These are phyloP conservation scores for Caenorhabditis sinica DNA, from an alignment of 2,888 invertebrate species.

Conservation along the genomic window DNA sequence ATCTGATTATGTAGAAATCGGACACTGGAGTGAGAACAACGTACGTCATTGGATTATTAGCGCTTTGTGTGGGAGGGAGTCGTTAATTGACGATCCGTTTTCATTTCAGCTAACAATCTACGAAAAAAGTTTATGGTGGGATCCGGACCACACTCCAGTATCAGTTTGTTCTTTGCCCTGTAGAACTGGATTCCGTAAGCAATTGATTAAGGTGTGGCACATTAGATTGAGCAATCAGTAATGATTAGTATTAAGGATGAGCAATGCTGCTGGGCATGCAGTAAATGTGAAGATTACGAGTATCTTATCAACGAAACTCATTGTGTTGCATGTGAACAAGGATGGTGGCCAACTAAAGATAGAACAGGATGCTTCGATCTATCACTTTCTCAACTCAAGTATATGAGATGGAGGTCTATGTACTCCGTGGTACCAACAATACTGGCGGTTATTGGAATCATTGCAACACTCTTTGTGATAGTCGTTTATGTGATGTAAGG, in stretches of 20 bases:
- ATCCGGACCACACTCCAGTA: slow-evolving; percentile 79
- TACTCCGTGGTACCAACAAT: slow-evolving; percentile 88
- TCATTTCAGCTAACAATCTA: slow-evolving; percentile 70
- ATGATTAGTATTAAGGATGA: slow-evolving; percentile 82
- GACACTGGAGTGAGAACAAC: slow-evolving; percentile 81
- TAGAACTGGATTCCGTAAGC: slow-evolving; percentile 84
- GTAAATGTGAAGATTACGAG: slow-evolving; percentile 81
- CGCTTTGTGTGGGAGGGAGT: background rate
- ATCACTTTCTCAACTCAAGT: slow-evolving; percentile 82
- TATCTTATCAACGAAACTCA: slow-evolving; percentile 81
- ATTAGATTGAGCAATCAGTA: background rate
- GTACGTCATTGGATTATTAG: slow-evolving; percentile 51
- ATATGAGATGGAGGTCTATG: slow-evolving; percentile 87
- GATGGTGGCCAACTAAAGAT: slow-evolving; percentile 75
- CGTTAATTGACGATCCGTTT: slow-evolving; percentile 11
- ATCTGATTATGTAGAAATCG: slow-evolving; percentile 82
- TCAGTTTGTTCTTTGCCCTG: slow-evolving; percentile 85
- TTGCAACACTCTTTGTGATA: slow-evolving; percentile 87
- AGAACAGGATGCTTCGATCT: slow-evolving; percentile 79
- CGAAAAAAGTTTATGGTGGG: slow-evolving; percentile 69
- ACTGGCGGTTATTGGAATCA: slow-evolving; percentile 86
- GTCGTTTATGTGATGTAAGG: slow-evolving; percentile 86
- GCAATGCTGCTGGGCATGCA: slow-evolving; percentile 85
- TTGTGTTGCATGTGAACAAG: slow-evolving; percentile 81
- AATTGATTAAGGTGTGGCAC: slow-evolving; percentile 82